A percentile compares a stretch with the other conserved stretches of the same genome.
Evolutionary conservation across 2,797 vertebrate species (phyloP).

Genomic region (Clamator glandarius): DNA sequence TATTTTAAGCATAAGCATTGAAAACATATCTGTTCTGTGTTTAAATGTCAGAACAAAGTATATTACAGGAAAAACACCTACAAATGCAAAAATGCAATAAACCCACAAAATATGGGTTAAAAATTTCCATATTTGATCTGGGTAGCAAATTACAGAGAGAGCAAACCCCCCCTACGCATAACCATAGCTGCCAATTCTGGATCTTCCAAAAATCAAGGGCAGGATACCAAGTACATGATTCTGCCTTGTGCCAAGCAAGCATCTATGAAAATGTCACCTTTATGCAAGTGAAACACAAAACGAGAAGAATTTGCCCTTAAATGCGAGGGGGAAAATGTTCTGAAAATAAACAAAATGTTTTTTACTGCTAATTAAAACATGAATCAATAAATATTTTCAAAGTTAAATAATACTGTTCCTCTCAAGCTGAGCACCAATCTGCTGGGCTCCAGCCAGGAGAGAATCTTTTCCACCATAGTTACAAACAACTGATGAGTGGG

Average conservation of each 20-base stretch:
- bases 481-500: conserved; percentile 73
- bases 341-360: conserved; percentile 79
- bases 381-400: conserved; percentile 79
- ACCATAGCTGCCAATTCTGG: conserved; percentile 74
- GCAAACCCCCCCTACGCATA: conserved; percentile 69
- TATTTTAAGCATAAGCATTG: conserved; percentile 61
- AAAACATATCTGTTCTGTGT: conserved; percentile 54
- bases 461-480: conserved; percentile 73
- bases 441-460: conserved; percentile 71
- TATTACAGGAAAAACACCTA: conserved; percentile 62
- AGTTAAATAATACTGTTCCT: conserved; percentile 77
- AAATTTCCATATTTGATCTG: conserved; percentile 72
- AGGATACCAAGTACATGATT: conserved; percentile 76
- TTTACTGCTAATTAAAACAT: conserved; percentile 77
- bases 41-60: conserved; percentile 68
- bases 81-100: conserved; percentile 70
- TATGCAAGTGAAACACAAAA: conserved; percentile 73
- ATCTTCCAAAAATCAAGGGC: conserved; percentile 77
- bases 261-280: conserved; percentile 79
- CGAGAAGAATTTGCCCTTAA: conserved; percentile 73
- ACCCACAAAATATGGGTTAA: conserved; percentile 70
- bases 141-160: conserved; percentile 70
- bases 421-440: conserved; percentile 78
- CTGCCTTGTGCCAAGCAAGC: conserved; percentile 71
- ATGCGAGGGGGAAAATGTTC: conserved; percentile 67